A percentile compares a stretch with the other conserved stretches of the same genome.
phyloP scores from a whole-genome alignment of 2,888 invertebrate genomes.

The Cantharis rustica region DNA sequence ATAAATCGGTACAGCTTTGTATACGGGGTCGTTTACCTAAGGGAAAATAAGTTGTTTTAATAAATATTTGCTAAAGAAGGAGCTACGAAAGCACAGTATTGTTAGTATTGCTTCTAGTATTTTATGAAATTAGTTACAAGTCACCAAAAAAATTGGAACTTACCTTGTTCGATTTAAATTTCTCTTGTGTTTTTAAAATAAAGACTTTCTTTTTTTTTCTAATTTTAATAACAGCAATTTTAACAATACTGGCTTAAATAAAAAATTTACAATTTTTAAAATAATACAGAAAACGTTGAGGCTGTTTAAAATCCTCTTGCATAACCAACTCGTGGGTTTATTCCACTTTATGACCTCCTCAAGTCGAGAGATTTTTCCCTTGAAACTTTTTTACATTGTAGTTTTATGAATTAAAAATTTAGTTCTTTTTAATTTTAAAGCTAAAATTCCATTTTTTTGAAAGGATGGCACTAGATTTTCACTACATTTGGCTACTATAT shows the following conservation, averaged over 20 bases:
- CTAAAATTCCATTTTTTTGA: neutral
- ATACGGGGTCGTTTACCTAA: neutral
- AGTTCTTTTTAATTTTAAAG: neutral
- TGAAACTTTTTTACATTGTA: neutral
- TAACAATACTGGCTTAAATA: conserved; percentile 9
- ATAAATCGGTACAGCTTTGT: neutral
- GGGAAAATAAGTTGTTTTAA: neutral
- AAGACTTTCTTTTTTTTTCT: neutral
- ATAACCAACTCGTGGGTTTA: neutral
- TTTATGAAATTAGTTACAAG: conserved; percentile 6
- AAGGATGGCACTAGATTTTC: neutral
- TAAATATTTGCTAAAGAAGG: neutral
- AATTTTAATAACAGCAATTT: conserved; percentile 8
- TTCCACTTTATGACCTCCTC: neutral
- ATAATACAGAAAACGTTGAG: neutral
- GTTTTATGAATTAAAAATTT: neutral
- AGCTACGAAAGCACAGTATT: conserved; percentile 44
- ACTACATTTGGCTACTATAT: too few relatives aligned
- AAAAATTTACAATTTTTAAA: neutral
- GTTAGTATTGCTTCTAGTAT: conserved; percentile 48
- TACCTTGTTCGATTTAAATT: neutral
- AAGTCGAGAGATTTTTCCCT: neutral
- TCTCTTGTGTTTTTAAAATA: neutral
- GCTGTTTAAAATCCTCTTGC: neutral
- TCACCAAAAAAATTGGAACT: neutral